Evolutionary conservation across 2,113 vertebrate genomes (phyloP), one percentile per base, ranked within the genome.

Genomic region (Manacus vitellinus): DNA sequence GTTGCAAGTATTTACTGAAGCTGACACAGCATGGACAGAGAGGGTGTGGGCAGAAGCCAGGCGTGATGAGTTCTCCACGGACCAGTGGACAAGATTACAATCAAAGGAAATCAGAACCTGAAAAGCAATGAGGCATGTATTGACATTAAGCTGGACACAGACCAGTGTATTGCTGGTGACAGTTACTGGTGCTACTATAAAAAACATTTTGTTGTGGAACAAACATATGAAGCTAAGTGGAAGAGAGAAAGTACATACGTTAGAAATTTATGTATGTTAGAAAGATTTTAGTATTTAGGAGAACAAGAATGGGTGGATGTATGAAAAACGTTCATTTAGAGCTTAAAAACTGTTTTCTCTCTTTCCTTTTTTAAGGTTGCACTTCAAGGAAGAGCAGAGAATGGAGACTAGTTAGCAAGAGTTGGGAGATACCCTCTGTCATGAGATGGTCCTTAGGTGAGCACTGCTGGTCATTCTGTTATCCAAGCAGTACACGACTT

Each of bases 381-480:
- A 9, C 2, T 63, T 82, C 44, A 43, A 63, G 21, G 14, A 76
- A 83, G 11, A 73, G 4, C 4, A 41, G 5, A n/a, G 27, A 61
- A 49, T 27, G 8, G 85, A 65, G 24, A 33, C 9, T 33, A 59
- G 12, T 56, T 25, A 73, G 4, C 9, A 61, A 52, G 5, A 8
- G 0, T 7, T 91, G 31, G 24, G 47, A 79, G 19, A 63, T 6
- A 59, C 3, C 2, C 4, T 58, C 20, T 27, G 7, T 2, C 27
- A 54, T 28, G 8, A 14, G 8, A 12, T 31, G 13, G 23, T 51
- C 5, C 13, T 85, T 11, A 10, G 17, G 1, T 59, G 12, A 82
- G 5, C 0, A 0, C 10, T 65, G 18, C 33, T n/a, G 13, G 30
- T 54, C 1, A 0, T 75, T 74, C 21, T 4, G 1, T 39, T 61